Evolutionary conservation across 2,888 invertebrate genomes (phyloP), one percentile per base, ranked within the genome.

Genomic region (Unio pictorum): DNA sequence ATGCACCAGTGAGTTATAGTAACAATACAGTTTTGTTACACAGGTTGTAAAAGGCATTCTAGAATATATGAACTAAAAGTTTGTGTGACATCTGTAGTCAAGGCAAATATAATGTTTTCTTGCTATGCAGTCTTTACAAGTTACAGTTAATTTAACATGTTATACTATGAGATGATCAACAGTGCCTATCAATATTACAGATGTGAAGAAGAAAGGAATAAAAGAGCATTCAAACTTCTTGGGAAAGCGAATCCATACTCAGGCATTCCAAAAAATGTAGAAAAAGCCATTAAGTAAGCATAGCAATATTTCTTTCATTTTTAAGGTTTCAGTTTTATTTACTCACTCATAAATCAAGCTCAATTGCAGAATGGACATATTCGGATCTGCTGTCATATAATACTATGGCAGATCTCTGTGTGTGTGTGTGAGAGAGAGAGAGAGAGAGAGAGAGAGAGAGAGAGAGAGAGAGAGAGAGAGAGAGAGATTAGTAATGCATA

Each of bases 231-330:
- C 30, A 73, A 73, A 66, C 64, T 76, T 63, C 62, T 80, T 72
- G 75, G 75, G 61, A 80, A 78, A 66, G 73, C 76, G 54, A 76
- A 79, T 72, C 84, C 81, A 3, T 85, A 79, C 69, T 84, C 85
- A 60, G 82, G 84, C 1, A 66, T 86, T 8, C 78, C 81, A 20
- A 76, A 74, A 64, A 79, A 86, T 59, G 80, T 81, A 20, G 80
- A 84, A 55, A 79, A 77, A 67, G 81, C 81, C 15, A 63, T 84
- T 4, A 79, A 73, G 85, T 85, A 67, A 77, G 81, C 69, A 61
- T 62, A 26, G 1, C 17, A 55, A 11, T 62, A 26, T 23, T 45
- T 45, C 45, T 45, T 45, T 45, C 45, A 45, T 45, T 34, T 34
- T 45, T 45, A 45, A 11, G 3, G 45, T 15, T 45, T 45, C 45